Conservation (phyloP, 35 echinoderm and acorn worm genomes). For the Chiridota heheva region DNA sequence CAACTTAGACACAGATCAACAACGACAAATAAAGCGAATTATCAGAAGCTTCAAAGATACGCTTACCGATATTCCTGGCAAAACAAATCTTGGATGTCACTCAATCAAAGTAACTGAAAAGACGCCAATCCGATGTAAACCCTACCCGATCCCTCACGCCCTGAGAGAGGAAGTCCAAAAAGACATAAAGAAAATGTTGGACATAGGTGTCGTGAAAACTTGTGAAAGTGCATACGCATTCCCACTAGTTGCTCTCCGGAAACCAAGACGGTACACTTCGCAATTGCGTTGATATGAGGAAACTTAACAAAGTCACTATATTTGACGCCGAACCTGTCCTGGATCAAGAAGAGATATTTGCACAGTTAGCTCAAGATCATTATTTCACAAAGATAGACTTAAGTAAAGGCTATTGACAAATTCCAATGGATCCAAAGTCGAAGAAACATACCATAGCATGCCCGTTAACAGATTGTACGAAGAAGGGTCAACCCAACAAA, state of each 20-base stretch:
- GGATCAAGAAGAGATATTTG: conserved; percentile 16
- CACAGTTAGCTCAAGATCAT: conserved; percentile 8
- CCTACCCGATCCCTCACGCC: conserved; percentile 65
- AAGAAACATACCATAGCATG: conserved; percentile 25
- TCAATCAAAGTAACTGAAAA: conserved; percentile 24
- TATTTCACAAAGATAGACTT: conserved; percentile 38
- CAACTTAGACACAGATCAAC: not conserved
- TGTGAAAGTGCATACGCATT: conserved; percentile 10
- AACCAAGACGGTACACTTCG: not conserved
- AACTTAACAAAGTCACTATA: conserved; percentile 24
- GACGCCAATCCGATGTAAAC: conserved; percentile 43
- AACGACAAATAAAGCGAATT: conserved; percentile 15
- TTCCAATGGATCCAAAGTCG: not conserved
- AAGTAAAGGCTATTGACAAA: conserved; percentile 46
- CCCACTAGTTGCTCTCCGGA: not conserved
- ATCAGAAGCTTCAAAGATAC: conserved; percentile 36
- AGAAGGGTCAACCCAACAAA: conserved; percentile 57
- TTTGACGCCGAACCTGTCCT: conserved; percentile 43
- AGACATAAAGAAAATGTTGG: conserved; percentile 32
- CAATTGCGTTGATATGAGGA: conserved; percentile 27
- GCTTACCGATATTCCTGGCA: conserved; percentile 47
- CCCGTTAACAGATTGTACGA: conserved; percentile 60
- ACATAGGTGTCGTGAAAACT: conserved; percentile 27
- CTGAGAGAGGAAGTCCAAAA: conserved; percentile 53
- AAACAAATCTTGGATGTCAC: conserved; percentile 38